Evolutionary conservation across 2,113 vertebrate species (phyloP), one percentile per base, ranked within the genome.

Genomic region (Isurus oxyrinchus): DNA sequence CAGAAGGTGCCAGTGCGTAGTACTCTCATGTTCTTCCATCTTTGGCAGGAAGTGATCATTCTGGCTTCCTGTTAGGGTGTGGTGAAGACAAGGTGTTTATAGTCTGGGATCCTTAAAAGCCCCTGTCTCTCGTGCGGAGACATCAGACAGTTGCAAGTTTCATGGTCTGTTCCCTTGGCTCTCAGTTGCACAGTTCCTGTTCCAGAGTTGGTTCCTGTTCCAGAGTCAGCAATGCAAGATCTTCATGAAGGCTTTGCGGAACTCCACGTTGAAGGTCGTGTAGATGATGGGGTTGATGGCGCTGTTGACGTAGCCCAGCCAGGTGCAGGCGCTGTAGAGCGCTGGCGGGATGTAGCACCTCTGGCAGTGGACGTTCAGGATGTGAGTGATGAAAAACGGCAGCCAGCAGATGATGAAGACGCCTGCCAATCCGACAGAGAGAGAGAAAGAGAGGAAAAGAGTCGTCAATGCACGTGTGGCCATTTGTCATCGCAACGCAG

Each of bases 391-490:
- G 96, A 98, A 98, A 97, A 98, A 98, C 0, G 98, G 98, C 96
- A 98, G 97, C 98, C 97, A 98, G 97, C 98, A 98, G 97, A 98
- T 98, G 97, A 98, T 98, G 97, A 98, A 98, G 93, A 98, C 98
- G 8, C 98, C 98, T 98, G 96, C 8, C 25, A 8, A 27, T 95
- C 19, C 81, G 53, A 94, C 13, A 35, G 3, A 67, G 10, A 81
- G 79, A 81, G 61, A 67, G 10, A n/a, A n/a, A 81, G 79, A 81
- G 79, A 40, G 79, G 79, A 76, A 11, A 76, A 76, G 31, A 25
- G 31, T 35, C 0, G 72, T 76, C 27, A 76, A 2, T 66, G 63
- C 63, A 66, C 3, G 63, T 0, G 3, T 66, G 61, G 61, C 44
- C 44, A 49, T 49, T 49, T 49, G 44, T 49, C 44, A 49, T 49